A percentile compares a stretch with the other conserved stretches of the same genome.
Evolutionary conservation across 1,140 invertebrate genomes (phyloP).

Genomic region (Brachystomella parvula): DNA sequence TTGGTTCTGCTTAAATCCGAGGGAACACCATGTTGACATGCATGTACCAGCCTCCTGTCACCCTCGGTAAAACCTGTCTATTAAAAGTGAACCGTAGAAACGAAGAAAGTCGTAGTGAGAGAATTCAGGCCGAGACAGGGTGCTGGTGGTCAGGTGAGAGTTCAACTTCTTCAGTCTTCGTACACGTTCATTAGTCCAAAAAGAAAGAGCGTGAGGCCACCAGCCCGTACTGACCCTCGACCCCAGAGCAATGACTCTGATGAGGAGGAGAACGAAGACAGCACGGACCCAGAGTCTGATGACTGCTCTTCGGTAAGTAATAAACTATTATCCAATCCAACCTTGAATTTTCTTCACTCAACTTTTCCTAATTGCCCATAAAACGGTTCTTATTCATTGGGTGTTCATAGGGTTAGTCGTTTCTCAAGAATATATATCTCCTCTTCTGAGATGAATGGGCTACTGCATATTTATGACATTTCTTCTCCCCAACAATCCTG

Average conservation of each 20-base stretch:
- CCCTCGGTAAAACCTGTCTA: constrained; percentile 29
- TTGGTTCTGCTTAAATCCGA: no score
- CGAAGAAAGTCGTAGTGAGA: constrained; percentile 36
- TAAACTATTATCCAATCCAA: no score
- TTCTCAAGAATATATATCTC: no score
- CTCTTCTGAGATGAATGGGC: no score
- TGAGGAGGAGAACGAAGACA: neutral
- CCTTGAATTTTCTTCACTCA: no score
- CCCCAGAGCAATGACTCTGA: neutral
- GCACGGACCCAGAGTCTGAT: neutral
- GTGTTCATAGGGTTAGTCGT: no score
- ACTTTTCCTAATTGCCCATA: no score
- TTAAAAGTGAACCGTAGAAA: constrained; percentile 34
- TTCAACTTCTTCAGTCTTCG: constrained; percentile 18
- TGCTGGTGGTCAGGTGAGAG: constrained; percentile 32
- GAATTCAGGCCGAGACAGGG: constrained; percentile 21
- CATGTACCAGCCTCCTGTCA: constrained; percentile 33
- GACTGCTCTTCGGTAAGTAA: neutral
- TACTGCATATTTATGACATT: no score
- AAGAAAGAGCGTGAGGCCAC: neutral
- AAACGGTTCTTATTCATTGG: no score
- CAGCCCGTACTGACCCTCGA: neutral
- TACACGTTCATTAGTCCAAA: neutral
- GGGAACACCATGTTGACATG: constrained; percentile 31
- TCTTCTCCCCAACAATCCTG: no score